Percentiles rank a stretch among this genome's conserved stretches.
phyloP scores from a whole-genome alignment of 2,888 invertebrate species.

The Mystacides longicornis region DNA sequence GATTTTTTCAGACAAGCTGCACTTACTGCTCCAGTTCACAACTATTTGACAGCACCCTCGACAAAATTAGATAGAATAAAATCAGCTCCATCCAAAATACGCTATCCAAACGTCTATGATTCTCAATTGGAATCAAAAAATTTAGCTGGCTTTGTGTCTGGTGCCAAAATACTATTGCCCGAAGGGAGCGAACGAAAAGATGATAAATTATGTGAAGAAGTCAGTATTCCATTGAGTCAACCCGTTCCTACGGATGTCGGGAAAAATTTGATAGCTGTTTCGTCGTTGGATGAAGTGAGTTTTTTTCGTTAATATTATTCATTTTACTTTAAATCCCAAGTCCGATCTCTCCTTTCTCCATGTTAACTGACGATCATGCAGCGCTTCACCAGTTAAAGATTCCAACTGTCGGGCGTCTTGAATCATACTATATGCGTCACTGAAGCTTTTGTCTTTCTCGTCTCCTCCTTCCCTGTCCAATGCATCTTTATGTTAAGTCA shows the following conservation, averaged over 20 bases:
- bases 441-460: too few relatives aligned
- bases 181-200: constrained; percentile 68
- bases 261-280: constrained; percentile 55
- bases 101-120: constrained; percentile 86
- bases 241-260: constrained; percentile 53
- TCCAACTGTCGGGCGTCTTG: background rate
- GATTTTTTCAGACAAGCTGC: constrained; percentile 23
- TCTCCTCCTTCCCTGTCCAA: too few relatives aligned
- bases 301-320: too few relatives aligned
- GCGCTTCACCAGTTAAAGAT: background rate
- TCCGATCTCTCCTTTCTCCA: background rate
- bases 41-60: constrained; percentile 18
- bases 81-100: constrained; percentile 43
- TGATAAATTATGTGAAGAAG: constrained; percentile 74
- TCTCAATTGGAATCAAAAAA: constrained; percentile 61
- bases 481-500: too few relatives aligned
- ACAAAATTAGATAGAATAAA: constrained; percentile 30
- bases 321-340: background rate
- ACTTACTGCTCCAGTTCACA: constrained; percentile 31
- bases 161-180: constrained; percentile 71
- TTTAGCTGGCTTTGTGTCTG: constrained; percentile 67
- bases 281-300: constrained; percentile 56
- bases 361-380: background rate
- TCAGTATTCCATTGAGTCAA: constrained; percentile 69
- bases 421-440: background rate